phyloP scores from a whole-genome alignment of 2,888 invertebrate species.

The Drosophila longiperda region DNA sequence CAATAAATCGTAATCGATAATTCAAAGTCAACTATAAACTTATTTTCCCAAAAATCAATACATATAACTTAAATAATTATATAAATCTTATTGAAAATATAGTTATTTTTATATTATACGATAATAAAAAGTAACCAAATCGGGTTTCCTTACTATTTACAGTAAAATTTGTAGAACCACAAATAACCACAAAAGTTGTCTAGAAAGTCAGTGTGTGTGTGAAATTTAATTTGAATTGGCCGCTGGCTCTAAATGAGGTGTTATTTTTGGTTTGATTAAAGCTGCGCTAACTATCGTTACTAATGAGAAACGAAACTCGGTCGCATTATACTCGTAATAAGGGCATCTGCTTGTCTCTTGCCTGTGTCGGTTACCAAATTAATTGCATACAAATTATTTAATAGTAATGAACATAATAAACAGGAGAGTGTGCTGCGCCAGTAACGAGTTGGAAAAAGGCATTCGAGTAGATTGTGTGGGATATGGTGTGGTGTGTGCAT shows the following conservation, averaged over 20 bases:
- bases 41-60: background rate
- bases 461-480: background rate
- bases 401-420: conserved; percentile 80
- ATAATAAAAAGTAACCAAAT: too few species aligned
- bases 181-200: background rate
- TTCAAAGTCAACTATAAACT: background rate
- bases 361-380: conserved; percentile 69
- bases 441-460: conserved; percentile 23
- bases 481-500: conserved; percentile 28
- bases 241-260: conserved; percentile 20
- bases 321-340: conserved; percentile 41
- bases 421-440: conserved; percentile 42
- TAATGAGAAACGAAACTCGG: conserved; percentile 57
- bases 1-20: background rate
- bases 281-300: conserved; percentile 8
- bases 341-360: conserved; percentile 7
- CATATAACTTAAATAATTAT: too few species aligned
- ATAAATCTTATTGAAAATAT: too few species aligned
- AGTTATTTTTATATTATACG: too few species aligned
- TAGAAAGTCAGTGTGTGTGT: background rate
- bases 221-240: background rate
- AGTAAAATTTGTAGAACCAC: too few species aligned
- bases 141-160: too few species aligned
- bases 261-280: conserved; percentile 39
- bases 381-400: conserved; percentile 81